These are phyloP conservation scores for Entomyzon cyanotis DNA, from an alignment of 2,113 vertebrate genomes.

Conservation along the genomic window DNA sequence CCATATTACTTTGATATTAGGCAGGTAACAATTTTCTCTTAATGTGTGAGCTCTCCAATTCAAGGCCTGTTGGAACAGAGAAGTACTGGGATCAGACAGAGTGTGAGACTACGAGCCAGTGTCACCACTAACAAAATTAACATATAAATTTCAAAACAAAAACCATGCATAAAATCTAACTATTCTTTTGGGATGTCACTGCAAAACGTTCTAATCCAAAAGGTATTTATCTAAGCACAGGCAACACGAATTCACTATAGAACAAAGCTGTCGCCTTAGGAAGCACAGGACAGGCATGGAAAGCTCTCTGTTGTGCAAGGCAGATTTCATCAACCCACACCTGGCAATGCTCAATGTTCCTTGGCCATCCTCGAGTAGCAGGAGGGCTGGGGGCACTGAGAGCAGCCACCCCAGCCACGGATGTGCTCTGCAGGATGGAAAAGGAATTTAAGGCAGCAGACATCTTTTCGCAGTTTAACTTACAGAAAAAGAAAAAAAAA, in stretches of 20 bases:
- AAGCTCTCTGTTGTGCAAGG: background rate
- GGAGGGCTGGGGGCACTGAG: fast-evolving
- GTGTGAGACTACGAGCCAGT: background rate
- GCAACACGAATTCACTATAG: background rate
- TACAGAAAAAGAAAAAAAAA: too few relatives aligned
- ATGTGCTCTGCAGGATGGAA: background rate
- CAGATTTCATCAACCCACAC: background rate
- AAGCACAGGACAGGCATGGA: background rate
- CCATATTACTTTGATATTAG: background rate
- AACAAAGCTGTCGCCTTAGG: background rate
- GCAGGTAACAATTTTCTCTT: background rate
- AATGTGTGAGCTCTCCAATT: background rate
- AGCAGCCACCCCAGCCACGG: background rate
- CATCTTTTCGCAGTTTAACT: background rate
- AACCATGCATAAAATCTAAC: background rate
- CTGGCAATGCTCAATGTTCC: fast-evolving
- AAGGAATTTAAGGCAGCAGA: background rate
- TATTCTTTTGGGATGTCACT: background rate
- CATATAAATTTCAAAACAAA: background rate
- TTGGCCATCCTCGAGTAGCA: fast-evolving
- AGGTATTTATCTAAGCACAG: background rate
- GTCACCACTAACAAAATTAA: background rate
- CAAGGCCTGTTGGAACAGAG: background rate
- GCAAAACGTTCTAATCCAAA: background rate
- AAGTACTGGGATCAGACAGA: background rate